Conservation (phyloP, 2,888 invertebrate species). For the Eupithecia abbreviata region DNA sequence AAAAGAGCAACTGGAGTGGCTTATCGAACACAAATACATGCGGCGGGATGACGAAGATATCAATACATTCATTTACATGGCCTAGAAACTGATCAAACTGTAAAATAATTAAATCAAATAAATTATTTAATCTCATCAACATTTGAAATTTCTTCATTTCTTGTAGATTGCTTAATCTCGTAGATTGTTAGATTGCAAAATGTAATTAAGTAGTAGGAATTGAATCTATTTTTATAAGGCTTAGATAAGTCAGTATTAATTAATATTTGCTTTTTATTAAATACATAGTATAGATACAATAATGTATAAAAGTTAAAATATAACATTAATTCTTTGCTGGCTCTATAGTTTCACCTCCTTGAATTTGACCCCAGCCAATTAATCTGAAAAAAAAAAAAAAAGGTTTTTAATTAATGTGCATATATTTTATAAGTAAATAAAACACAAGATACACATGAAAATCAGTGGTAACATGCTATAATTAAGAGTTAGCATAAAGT, state of each 20-base stretch:
- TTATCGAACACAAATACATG: constrained; percentile 99
- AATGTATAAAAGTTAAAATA: constrained; percentile 71
- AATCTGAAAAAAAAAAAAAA: constrained; percentile 85
- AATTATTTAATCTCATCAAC: constrained; percentile 67
- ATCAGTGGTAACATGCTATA: not conserved
- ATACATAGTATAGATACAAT: constrained; percentile 50
- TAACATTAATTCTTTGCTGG: constrained; percentile 85
- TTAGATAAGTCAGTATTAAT: constrained; percentile 37
- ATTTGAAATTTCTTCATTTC: constrained; percentile 35
- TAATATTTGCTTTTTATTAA: constrained; percentile 48
- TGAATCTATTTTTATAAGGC: constrained; percentile 35
- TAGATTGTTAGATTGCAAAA: too few species aligned
- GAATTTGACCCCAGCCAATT: constrained; percentile 99
- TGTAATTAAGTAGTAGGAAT: constrained; percentile 25
- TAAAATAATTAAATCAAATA: constrained; percentile 67
- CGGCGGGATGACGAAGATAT: constrained; percentile 97
- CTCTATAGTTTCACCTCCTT: constrained; percentile 97
- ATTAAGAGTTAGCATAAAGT: not conserved
- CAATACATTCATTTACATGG: constrained; percentile 99
- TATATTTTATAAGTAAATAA: not conserved
- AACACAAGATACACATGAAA: not conserved
- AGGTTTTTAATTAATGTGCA: not conserved
- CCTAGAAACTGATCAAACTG: constrained; percentile 81
- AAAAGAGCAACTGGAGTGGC: constrained; percentile 99
- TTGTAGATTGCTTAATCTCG: constrained; percentile 36